Base-by-base conservation (phyloP, 2,113 vertebrate species). In the Ciconia maguari region DNA sequence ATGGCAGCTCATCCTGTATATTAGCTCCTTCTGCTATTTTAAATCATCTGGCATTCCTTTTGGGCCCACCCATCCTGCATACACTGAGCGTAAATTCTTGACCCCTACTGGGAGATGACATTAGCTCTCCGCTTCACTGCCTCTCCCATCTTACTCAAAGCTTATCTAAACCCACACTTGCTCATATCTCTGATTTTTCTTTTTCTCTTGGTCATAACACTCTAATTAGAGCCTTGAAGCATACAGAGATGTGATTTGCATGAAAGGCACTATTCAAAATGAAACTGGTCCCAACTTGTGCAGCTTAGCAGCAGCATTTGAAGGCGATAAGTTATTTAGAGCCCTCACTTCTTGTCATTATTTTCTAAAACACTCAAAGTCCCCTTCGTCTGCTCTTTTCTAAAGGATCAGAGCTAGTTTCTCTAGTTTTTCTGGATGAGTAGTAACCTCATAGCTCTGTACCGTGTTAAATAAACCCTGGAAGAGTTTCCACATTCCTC, bases 51-150 rank as follows among this genome's bases (percentile, higher is more conserved):
- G 60, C 93, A 94, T 96, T 96, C 91, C 95, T 96, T 83, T 61
- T 83, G 89, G 97, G 94, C 94, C 89, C 97, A 97, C 96, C 96
- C 94, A 93, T 84, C 62, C 91, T 85, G 84, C 87, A 72, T 76
- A 89, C 3, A 5, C 71, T 11, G 65, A 87, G 83, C 71, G 94
- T 93, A 85, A 94, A 96, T 97, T 96, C 97, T 95, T 97, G 94
- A 96, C 96, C 96, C 93, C 91, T 86, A 88, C 89, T 80, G 91
- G 84, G 95, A 97, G 84, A 94, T 91, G 94, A 94, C 95, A 95
- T 96, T 90, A 97, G 82, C 71, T 91, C 87, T 95, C 58, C 0
- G 8, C 83, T 94, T 89, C 90, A 87, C 75, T 93, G 97, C 91
- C 93, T 95, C 91, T 97, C 96, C 93, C 87, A 69, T 77, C 78